Conservation (phyloP, 1,140 invertebrate species). For the Drosophila nigrodunni region DNA sequence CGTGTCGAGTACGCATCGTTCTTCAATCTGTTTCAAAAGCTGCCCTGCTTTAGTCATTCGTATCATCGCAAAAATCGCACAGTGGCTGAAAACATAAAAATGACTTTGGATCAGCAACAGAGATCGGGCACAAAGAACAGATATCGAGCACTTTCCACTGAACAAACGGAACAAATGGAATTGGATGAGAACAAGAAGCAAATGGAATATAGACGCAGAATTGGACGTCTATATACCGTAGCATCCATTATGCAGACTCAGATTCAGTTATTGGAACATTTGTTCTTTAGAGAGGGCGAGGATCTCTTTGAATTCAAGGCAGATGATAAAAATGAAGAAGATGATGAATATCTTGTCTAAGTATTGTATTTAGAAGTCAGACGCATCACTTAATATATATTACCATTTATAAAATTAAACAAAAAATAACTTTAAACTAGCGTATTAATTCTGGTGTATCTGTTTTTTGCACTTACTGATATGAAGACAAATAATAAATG, state of each 20-base stretch:
- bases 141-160: not conserved
- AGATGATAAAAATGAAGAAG: not conserved
- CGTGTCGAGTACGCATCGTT: constrained; percentile 41
- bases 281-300: not conserved
- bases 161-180: not conserved
- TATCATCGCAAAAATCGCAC: constrained; percentile 41
- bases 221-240: constrained; percentile 23
- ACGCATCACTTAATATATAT: too few species aligned
- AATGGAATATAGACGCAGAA: constrained; percentile 11
- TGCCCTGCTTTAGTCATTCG: not conserved
- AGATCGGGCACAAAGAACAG: not conserved
- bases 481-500: too few species aligned
- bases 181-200: constrained; percentile 4
- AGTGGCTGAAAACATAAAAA: constrained; percentile 49
- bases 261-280: constrained; percentile 44
- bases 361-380: too few species aligned
- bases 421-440: too few species aligned
- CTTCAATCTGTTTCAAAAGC: not conserved
- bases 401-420: too few species aligned
- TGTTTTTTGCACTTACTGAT: too few species aligned
- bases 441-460: too few species aligned
- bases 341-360: not conserved
- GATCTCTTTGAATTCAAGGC: not conserved
- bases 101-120: not conserved
- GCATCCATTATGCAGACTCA: constrained; percentile 40